Evolutionary conservation across 2,888 invertebrate genomes (phyloP), one percentile per base, ranked within the genome.

Genomic region (Lucinisca nassula): DNA sequence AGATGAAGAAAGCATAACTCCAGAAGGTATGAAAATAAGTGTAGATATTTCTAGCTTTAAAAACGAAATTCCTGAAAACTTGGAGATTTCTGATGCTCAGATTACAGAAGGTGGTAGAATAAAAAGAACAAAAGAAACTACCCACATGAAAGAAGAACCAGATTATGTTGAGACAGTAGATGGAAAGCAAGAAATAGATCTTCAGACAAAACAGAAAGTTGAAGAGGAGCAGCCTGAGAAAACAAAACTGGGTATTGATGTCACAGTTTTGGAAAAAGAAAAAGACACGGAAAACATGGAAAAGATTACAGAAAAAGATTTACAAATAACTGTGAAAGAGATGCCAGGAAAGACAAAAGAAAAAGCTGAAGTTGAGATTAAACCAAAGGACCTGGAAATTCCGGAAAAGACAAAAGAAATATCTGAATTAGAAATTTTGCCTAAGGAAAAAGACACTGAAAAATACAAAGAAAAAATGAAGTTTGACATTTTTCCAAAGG

Each of bases 31-130:
- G 45, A 24, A 37, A n/a, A 35, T 45, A 55, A 21, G 27, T 30
- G 49, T 38, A 32, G 67, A 58, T 40, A 55, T 67, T 38, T 55
- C 55, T 40, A 30, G 45, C 70, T 74, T 73, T 61, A 27, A 67
- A 38, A 35, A 32, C 10, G 4, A 27, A 35, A 32, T 10, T 14
- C 35, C 67, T 35, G 67, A 35, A 67, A 58, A 27, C 8, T 27
- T 21, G n/a, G 27, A 58, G 24, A 27, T 58, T 27, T 24, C 27
- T 58, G 58, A n/a, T n/a, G 12, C 27, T 58, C 12, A 12, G 6
- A 27, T 58, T 4, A 27, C n/a, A 8, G 58, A 58, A 27, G 58
- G n/a, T n/a, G n/a, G n/a, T n/a, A n/a, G n/a, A n/a, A n/a, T n/a
- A n/a, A n/a, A n/a, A n/a, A n/a, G n/a, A n/a, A n/a, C n/a, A n/a